Base-by-base conservation (phyloP, 2,888 invertebrate genomes). In the Troides helena region DNA sequence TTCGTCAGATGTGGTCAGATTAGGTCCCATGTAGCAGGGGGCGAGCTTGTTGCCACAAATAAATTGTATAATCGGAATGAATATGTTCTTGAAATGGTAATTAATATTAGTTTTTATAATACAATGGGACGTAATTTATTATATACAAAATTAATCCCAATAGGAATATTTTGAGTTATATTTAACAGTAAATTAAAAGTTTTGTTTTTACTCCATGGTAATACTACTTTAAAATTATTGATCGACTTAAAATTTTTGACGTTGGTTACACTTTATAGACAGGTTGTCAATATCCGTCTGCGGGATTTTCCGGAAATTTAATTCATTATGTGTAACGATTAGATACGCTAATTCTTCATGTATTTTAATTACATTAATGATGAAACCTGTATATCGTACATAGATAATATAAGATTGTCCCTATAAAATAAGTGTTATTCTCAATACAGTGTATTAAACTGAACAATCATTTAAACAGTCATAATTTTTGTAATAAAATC, bases 221-320 rank as follows among this genome's bases (percentile, higher is more conserved):
- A 58, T 58, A 58, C 57, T 23, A 10, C 2, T 23, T 23, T 10
- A 23, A 58, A 58, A 23, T 36, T 61, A 60, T 60, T 36, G 60
- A 60, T 60, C 23, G 14, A 36, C 17, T 17, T 63, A 36, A 10
- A 68, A 36, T 12, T 58, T 58, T 58, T 58, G 4, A 58, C 43
- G 30, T n/a, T 50, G 63, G 59, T 62, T 10, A 58, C 23, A 63
- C 56, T 62, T 25, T 8, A 43, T 10, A n/a, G 46, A n/a, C 23
- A n/a, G 21, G 25, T 10, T 64, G 68, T 68, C 68, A 64, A 62
- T 56, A 21, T 50, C 36, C 39, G 43, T 68, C 58, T 68, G 50
- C 60, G 59, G 39, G 63, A 64, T 68, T 68, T 59, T 50, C 59
- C 46, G 46, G 12, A 50, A 63, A 68, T 59, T 63, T 39, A 23